phyloP scores from a whole-genome alignment of 2,888 invertebrate genomes.

The Caenorhabditis plicata region DNA sequence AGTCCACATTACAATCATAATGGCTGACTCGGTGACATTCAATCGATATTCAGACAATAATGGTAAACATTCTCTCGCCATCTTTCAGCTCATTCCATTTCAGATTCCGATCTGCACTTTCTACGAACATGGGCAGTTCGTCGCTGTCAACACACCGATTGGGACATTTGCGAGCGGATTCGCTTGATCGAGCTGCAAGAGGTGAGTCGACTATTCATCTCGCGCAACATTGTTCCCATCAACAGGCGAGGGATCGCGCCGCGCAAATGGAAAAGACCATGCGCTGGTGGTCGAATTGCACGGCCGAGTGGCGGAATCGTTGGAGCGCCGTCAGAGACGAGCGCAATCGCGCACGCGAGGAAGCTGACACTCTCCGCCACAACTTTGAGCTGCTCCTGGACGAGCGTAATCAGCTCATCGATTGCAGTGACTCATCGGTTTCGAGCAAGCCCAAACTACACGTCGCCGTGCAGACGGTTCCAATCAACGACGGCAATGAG shows the following conservation, averaged over 20 bases:
- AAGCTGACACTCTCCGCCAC: conserved; percentile 68
- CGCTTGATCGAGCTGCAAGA: conserved; percentile 85
- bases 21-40: conserved; percentile 38
- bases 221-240: background rate
- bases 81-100: background rate
- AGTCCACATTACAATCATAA: too few relatives aligned
- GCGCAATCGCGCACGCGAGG: conserved; percentile 87
- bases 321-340: conserved; percentile 80
- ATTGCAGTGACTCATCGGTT: too few relatives aligned
- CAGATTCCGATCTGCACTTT: conserved; percentile 35
- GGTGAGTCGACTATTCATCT: conserved; percentile 17
- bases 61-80: background rate
- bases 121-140: conserved; percentile 33
- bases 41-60: conserved; percentile 32
- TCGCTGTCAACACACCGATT: conserved; percentile 64
- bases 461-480: background rate
- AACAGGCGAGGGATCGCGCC: conserved; percentile 80
- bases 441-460: too few relatives aligned
- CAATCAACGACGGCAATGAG: conserved; percentile 28
- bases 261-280: conserved; percentile 99
- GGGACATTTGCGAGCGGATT: conserved; percentile 70
- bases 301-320: conserved; percentile 91
- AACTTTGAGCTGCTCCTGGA: conserved; percentile 23
- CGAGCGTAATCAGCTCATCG: too few relatives aligned
- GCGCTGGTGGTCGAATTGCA: conserved; percentile 98